phyloP scores from a whole-genome alignment of 2,888 invertebrate genomes.

The Romanomermis culicivorax region DNA sequence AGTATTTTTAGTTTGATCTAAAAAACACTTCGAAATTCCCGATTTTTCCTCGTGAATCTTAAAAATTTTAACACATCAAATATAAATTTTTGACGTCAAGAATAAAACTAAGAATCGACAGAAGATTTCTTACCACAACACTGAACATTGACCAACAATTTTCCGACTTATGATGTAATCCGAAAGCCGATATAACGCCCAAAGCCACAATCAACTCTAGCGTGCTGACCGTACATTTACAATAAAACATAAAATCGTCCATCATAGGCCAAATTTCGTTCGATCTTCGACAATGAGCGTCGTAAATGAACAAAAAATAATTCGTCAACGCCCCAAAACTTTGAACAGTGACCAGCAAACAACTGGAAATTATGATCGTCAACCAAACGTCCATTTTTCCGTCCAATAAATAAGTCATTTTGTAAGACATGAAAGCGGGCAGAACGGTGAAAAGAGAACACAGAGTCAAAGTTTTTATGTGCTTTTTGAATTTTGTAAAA shows the following conservation, averaged over 20 bases:
- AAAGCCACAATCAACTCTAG: not conserved
- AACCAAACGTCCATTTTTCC: slow-evolving; percentile 34
- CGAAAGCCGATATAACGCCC: not conserved
- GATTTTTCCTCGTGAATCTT: no score
- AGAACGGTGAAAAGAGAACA: not conserved
- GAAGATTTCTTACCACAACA: not conserved
- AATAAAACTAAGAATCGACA: no score
- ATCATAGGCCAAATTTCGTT: not conserved
- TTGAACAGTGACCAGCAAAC: slow-evolving; percentile 33
- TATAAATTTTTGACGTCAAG: no score
- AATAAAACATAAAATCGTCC: not conserved
- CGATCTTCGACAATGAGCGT: slow-evolving; percentile 16
- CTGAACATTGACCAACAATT: not conserved
- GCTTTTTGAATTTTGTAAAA: not conserved
- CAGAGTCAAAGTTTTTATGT: no score
- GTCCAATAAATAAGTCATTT: slow-evolving; percentile 15
- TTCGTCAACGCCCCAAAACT: slow-evolving; percentile 33
- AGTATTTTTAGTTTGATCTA: no score
- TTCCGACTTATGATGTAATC: not conserved
- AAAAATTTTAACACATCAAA: no score
- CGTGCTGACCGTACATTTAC: not conserved
- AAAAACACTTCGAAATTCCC: no score
- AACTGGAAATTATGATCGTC: slow-evolving; percentile 34
- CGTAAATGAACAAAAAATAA: slow-evolving; percentile 34
- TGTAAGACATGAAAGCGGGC: slow-evolving; percentile 18